A percentile compares a stretch with the other conserved stretches of the same genome.
These are phyloP conservation scores for Camelus dromedarius DNA, from an alignment of 2,113 vertebrate genomes.

Conservation along the genomic window DNA sequence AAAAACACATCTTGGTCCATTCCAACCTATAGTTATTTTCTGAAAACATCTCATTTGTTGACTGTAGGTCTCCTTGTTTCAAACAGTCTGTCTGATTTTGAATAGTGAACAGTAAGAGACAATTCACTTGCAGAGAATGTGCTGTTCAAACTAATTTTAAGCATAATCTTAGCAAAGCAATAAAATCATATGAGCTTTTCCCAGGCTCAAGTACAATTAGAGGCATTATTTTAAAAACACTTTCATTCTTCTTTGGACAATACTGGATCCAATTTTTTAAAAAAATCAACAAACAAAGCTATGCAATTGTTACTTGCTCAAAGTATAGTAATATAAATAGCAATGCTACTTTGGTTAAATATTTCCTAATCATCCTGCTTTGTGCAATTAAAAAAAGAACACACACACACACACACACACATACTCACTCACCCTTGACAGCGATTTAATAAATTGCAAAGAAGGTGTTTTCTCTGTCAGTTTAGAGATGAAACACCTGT, in stretches of 20 bases:
- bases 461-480: background rate
- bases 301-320: background rate
- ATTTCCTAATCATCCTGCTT: slow-evolving; percentile 48
- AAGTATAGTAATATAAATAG: slow-evolving; percentile 51
- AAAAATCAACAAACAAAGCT: slow-evolving; percentile 47
- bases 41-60: slow-evolving; percentile 37
- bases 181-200: slow-evolving; percentile 47
- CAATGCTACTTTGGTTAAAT: slow-evolving; percentile 23
- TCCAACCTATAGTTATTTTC: slow-evolving; percentile 42
- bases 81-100: background rate
- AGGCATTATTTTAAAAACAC: slow-evolving; percentile 9
- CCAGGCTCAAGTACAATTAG: slow-evolving; percentile 46
- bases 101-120: slow-evolving; percentile 41
- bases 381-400: slow-evolving; percentile 47
- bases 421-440: background rate
- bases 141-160: slow-evolving; percentile 51
- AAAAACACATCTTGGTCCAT: background rate
- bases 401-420: background rate
- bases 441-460: slow-evolving; percentile 9
- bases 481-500: background rate
- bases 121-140: slow-evolving; percentile 40
- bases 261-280: background rate
- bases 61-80: background rate
- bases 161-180: slow-evolving; percentile 53
- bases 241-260: slow-evolving; percentile 62